Evolutionary conservation across 2,797 vertebrate genomes (phyloP), one percentile per base, ranked within the genome.

Genomic region (Xiphorhynchus erythropygius): DNA sequence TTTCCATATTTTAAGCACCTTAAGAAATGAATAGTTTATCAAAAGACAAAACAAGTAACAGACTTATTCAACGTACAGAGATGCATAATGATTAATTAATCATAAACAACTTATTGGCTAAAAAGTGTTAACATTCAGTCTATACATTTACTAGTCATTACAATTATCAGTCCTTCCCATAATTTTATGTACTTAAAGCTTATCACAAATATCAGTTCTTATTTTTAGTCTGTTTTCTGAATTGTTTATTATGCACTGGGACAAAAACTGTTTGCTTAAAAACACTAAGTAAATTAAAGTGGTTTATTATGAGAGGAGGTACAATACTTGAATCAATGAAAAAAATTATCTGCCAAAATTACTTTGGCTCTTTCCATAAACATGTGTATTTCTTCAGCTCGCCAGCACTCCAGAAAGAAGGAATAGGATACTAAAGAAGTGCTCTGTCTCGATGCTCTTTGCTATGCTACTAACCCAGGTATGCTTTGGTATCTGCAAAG

Each of bases 1-100:
- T 85, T 80, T n/a, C 89, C 21, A 11, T 59, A 73, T 82, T 84
- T 93, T 75, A 82, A 87, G 33, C 50, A 87, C 15, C 33, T 77
- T 53, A 84, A 74, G n/a, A 18, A 60, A 73, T n/a, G 32, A 64
- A 30, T 24, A 50, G 21, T 67, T 79, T 30, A 49, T 35, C 6
- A 2, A 57, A 87, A 49, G 16, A 44, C 30, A 88, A 90, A 84
- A 27, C 7, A 32, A 14, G 25, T 74, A 85, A 63, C n/a, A 64
- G 67, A 71, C 19, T 41, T 44, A 79, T 47, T 87, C 27, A 84
- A 87, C n/a, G 63, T 9, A 59, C 3, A 69, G n/a, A 74, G 14
- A 57, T 56, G 11, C 22, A 76, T 10, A 50, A 82, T 52, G 7
- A 70, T 60, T 85, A 65, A 67, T 33, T 76, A 44, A 25, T 65